Percentiles rank a stretch among this genome's conserved stretches.
Evolutionary conservation across 2,113 vertebrate genomes (phyloP).

Genomic region (human): DNA sequence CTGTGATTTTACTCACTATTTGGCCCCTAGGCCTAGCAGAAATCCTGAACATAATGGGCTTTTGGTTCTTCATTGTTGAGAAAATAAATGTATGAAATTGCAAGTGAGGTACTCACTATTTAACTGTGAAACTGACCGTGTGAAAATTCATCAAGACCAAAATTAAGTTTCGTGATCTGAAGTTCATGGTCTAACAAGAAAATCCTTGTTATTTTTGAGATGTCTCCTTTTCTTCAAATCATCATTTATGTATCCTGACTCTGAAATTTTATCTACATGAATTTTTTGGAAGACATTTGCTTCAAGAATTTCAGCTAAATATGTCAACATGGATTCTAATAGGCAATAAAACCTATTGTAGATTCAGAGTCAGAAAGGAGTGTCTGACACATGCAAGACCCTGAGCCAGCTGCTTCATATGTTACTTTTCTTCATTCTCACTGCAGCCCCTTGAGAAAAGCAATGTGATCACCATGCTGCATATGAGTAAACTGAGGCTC

Average conservation of each 20-base stretch:
- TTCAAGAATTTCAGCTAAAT: neutral
- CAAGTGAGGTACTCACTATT: neutral
- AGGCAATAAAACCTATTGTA: neutral
- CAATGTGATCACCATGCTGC: neutral
- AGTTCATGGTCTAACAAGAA: neutral
- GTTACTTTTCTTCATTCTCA: neutral
- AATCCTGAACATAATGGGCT: neutral
- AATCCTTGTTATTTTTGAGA: neutral
- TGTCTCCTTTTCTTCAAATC: neutral
- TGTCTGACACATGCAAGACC: neutral
- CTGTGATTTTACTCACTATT: neutral
- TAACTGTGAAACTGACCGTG: neutral
- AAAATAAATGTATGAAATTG: slow-evolving; percentile 4
- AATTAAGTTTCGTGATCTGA: neutral
- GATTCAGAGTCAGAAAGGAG: neutral
- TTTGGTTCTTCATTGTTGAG: neutral
- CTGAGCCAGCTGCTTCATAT: too few relatives aligned
- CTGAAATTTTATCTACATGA: neutral
- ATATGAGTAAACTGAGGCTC: neutral
- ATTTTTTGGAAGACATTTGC: neutral
- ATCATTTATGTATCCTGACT: neutral
- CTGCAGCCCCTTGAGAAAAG: neutral
- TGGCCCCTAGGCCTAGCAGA: neutral
- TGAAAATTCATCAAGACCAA: neutral
- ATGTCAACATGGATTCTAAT: neutral